Conservation (phyloP, 2,113 vertebrate genomes). For the Notiomystis cincta region DNA sequence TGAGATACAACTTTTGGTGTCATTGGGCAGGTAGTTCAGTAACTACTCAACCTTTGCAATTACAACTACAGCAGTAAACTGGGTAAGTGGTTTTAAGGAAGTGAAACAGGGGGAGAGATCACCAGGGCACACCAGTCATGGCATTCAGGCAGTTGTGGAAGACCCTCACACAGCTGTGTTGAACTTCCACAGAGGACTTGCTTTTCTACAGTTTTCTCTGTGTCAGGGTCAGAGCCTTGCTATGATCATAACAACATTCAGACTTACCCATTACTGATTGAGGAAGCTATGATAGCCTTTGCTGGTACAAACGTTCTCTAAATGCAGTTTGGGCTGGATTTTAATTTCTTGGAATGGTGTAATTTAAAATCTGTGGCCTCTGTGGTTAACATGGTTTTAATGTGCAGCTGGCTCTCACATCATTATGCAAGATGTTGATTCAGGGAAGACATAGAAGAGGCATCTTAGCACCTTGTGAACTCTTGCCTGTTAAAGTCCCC, state of each 20-base stretch:
- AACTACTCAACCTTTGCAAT: neutral
- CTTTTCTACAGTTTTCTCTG: neutral
- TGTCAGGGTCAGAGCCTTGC: neutral
- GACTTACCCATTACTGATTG: neutral
- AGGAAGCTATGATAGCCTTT: neutral
- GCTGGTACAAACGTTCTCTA: neutral
- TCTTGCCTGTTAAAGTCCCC: neutral
- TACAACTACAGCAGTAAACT: neutral
- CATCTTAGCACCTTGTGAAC: neutral
- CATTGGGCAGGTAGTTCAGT: neutral
- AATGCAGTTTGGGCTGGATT: neutral
- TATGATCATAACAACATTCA: neutral
- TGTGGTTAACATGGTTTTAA: neutral
- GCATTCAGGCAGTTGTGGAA: neutral
- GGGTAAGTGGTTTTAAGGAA: neutral
- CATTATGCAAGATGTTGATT: neutral
- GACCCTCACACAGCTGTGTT: neutral
- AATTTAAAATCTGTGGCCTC: neutral
- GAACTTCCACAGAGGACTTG: neutral
- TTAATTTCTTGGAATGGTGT: neutral
- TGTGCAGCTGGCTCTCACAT: neutral
- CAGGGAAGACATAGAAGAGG: neutral
- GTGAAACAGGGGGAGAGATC: neutral
- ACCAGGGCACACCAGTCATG: neutral
- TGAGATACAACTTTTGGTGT: neutral